These are phyloP conservation scores for Synanceia verrucosa DNA, from an alignment of 2,797 vertebrate genomes.

Conservation along the genomic window DNA sequence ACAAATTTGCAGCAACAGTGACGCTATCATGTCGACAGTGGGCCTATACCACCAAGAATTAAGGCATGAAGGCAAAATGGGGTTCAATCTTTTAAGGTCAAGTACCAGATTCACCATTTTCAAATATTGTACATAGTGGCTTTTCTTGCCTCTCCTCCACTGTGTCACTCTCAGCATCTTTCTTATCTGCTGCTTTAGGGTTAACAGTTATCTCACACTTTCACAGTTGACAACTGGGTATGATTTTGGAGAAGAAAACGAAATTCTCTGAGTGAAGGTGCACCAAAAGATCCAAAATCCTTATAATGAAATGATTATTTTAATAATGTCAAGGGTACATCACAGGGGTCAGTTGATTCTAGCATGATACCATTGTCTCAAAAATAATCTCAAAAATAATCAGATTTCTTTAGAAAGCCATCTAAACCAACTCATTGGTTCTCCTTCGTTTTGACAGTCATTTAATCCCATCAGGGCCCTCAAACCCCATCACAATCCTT, in stretches of 20 bases:
- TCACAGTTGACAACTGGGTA: neutral
- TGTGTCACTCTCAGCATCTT: neutral
- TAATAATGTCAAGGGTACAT: neutral
- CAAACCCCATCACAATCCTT: conserved; percentile 54
- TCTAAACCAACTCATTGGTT: conserved; percentile 31
- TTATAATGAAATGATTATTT: neutral
- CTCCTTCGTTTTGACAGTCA: conserved; percentile 63
- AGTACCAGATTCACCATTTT: neutral
- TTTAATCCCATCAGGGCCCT: conserved; percentile 60
- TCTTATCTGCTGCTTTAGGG: neutral
- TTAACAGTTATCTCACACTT: neutral
- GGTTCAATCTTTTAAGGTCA: too few species aligned
- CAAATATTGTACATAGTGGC: neutral
- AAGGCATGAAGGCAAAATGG: too few species aligned
- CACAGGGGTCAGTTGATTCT: neutral
- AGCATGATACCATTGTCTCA: neutral
- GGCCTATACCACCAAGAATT: too few species aligned
- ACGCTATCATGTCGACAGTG: too few species aligned
- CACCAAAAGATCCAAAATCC: neutral
- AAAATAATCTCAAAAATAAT: conserved; percentile 37
- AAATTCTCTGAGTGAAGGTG: neutral
- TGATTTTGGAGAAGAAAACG: neutral
- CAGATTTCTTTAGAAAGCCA: conserved; percentile 1
- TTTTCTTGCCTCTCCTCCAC: neutral
- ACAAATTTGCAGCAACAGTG: too few species aligned